phyloP scores from a whole-genome alignment of 2,113 vertebrate genomes.

The Nothoprocta pentlandii region DNA sequence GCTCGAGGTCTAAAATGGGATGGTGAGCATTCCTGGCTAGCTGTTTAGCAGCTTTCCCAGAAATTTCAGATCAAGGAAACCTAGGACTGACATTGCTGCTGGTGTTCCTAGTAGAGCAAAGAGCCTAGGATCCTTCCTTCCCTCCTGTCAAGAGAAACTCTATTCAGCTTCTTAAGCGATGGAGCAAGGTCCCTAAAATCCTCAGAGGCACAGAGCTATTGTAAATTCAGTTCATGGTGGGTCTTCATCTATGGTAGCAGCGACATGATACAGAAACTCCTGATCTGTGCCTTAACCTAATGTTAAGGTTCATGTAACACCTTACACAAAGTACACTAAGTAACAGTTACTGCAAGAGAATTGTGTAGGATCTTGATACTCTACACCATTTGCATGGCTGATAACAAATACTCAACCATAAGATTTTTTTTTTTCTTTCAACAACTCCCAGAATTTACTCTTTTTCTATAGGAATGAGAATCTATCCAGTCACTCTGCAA shows the following conservation, averaged over 20 bases:
- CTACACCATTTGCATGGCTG: background rate
- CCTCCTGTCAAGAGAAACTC: background rate
- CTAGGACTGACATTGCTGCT: rapidly evolving
- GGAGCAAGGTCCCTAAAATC: background rate
- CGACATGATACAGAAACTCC: background rate
- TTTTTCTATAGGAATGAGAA: background rate
- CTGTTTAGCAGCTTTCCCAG: background rate
- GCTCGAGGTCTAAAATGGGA: background rate
- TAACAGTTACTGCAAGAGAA: background rate
- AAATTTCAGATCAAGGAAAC: background rate
- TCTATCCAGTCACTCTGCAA: background rate
- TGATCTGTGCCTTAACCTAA: background rate
- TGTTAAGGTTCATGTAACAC: background rate
- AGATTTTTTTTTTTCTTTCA: background rate
- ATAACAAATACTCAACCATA: background rate
- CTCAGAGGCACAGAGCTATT: background rate
- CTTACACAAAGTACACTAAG: rapidly evolving
- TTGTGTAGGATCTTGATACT: background rate
- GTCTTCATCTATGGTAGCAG: background rate
- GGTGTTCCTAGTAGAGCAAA: background rate
- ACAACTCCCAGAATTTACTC: background rate
- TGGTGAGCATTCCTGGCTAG: background rate
- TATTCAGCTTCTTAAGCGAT: background rate
- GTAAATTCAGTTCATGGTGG: background rate
- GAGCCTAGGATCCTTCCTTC: background rate